Evolutionary conservation across 2,797 vertebrate species (phyloP).

Genomic region (Sylvilagus floridanus): DNA sequence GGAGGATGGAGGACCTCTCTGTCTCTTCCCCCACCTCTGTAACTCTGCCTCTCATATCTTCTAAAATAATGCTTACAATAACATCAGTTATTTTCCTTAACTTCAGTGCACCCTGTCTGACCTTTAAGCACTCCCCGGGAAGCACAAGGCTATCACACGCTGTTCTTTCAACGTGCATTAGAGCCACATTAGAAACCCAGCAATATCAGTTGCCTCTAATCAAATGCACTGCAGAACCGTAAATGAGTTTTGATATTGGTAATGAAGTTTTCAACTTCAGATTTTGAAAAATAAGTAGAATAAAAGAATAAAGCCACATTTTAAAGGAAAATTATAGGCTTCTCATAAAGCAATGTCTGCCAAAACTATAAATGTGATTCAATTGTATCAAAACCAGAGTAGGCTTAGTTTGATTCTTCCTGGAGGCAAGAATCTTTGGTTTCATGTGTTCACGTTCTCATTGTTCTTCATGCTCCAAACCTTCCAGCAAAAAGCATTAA

Average conservation of each 20-base stretch:
- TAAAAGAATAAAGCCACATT: conserved; percentile 54
- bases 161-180: background rate
- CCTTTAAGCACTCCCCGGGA: conserved; percentile 13
- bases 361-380: conserved; percentile 75
- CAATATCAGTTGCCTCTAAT: background rate
- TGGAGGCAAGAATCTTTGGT: conserved; percentile 80
- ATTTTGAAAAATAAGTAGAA: conserved; percentile 66
- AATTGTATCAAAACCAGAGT: conserved; percentile 54
- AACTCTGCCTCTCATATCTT: background rate
- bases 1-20: too few relatives aligned
- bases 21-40: too few relatives aligned
- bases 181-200: conserved; percentile 39
- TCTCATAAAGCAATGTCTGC: conserved; percentile 50
- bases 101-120: conserved; percentile 37
- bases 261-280: conserved; percentile 66
- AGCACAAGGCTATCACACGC: background rate
- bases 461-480: conserved; percentile 86
- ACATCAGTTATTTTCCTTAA: conserved; percentile 25
- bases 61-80: conserved; percentile 71
- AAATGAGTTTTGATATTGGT: conserved; percentile 81
- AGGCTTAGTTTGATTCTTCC: conserved; percentile 58
- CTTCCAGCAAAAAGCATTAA: conserved; percentile 88
- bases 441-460: conserved; percentile 90
- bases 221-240: conserved; percentile 10
- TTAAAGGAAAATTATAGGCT: conserved; percentile 64